phyloP scores from a whole-genome alignment of 2,888 invertebrate species.

The Morpho deidamia region DNA sequence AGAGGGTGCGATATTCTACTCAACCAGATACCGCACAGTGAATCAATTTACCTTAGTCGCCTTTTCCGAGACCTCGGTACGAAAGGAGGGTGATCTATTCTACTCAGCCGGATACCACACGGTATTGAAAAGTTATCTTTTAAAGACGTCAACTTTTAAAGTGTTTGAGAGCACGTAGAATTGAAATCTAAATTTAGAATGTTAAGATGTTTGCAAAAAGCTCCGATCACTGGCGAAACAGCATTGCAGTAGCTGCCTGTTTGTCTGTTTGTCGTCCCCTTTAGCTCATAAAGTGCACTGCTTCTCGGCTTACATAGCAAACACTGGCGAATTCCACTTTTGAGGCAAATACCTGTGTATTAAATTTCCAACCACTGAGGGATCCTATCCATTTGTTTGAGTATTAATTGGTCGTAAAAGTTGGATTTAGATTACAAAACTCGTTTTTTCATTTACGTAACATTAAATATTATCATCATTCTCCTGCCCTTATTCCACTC shows the following conservation, averaged over 20 bases:
- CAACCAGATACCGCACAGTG: too few relatives aligned
- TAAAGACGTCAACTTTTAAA: too few relatives aligned
- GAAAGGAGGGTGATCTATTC: too few relatives aligned
- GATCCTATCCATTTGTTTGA: slow-evolving; percentile 17
- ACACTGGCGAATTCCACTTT: slow-evolving; percentile 21
- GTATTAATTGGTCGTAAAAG: slow-evolving; percentile 16
- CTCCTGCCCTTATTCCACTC: too few relatives aligned
- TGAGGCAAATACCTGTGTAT: slow-evolving; percentile 20
- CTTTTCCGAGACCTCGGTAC: too few relatives aligned
- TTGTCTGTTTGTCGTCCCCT: slow-evolving; percentile 21
- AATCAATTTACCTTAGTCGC: too few relatives aligned
- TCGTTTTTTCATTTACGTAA: neutral
- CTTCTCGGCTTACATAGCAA: slow-evolving; percentile 22
- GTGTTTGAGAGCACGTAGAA: neutral
- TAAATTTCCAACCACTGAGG: slow-evolving; percentile 11
- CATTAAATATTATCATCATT: neutral
- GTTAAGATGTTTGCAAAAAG: slow-evolving; percentile 11
- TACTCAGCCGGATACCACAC: too few relatives aligned
- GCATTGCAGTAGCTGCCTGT: slow-evolving; percentile 14
- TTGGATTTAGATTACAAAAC: neutral
- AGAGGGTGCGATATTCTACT: too few relatives aligned
- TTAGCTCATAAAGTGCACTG: slow-evolving; percentile 21
- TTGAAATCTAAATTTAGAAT: slow-evolving; percentile 16
- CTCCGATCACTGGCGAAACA: slow-evolving; percentile 19
- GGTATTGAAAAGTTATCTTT: too few relatives aligned